Conservation (phyloP, 2,113 vertebrate species). For the Saccopteryx bilineata region DNA sequence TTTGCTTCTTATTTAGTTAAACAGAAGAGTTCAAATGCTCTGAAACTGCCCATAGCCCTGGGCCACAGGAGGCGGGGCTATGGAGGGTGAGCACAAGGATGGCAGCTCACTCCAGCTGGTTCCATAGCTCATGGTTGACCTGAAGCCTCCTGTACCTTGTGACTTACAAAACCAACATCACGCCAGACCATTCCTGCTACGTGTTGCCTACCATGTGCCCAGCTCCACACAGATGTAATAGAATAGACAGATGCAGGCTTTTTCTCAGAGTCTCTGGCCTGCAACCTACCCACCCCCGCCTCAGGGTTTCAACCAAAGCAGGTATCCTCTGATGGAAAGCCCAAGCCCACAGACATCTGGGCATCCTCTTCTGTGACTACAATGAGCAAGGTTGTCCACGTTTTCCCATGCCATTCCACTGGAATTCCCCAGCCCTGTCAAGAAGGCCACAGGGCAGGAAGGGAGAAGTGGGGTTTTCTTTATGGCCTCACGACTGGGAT, state of each 20-base stretch:
- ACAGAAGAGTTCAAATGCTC: conserved; percentile 13
- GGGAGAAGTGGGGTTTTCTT: not conserved
- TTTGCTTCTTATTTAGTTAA: conserved; percentile 30
- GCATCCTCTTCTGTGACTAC: conserved; percentile 6
- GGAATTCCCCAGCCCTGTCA: not conserved
- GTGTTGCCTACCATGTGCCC: not conserved
- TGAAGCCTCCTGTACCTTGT: not conserved
- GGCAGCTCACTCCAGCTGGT: not conserved
- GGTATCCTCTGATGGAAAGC: not conserved
- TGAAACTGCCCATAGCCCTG: not conserved
- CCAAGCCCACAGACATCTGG: not conserved
- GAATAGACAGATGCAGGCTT: not conserved
- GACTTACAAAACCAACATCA: not conserved
- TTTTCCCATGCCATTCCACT: not conserved
- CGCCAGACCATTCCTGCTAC: not conserved
- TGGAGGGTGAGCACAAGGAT: not conserved
- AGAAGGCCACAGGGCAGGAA: not conserved
- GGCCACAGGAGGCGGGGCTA: not conserved
- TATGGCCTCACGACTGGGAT: not conserved
- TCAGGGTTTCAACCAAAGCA: not conserved
- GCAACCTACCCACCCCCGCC: not conserved
- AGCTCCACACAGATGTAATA: not conserved
- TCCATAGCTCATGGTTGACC: not conserved
- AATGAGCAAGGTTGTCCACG: not conserved
- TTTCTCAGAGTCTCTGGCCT: not conserved